Conservation (phyloP, 2,113 vertebrate genomes). For the Circaetus cinerascens region DNA sequence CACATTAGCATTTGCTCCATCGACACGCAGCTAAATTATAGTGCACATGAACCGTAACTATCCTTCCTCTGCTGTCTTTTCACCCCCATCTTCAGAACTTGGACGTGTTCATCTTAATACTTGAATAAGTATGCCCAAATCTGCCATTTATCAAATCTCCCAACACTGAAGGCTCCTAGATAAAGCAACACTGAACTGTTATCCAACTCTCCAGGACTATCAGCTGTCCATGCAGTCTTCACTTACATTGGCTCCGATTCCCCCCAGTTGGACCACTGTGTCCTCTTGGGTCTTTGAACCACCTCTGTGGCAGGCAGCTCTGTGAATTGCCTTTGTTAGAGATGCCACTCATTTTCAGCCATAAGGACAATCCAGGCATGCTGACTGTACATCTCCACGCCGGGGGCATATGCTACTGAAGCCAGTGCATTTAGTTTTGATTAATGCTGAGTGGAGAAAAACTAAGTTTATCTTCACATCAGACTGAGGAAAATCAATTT, state of each 20-base stretch:
- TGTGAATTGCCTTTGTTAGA: not conserved
- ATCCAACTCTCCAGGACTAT: not conserved
- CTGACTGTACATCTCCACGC: not conserved
- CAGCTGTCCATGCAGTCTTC: not conserved
- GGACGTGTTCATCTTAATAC: not conserved
- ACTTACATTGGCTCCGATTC: not conserved
- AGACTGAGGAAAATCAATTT: not conserved
- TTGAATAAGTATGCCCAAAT: not conserved
- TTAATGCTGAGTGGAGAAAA: not conserved
- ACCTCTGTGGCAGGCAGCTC: not conserved
- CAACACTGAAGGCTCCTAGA: not conserved
- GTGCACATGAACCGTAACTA: rapidly evolving
- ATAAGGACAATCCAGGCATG: not conserved
- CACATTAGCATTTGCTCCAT: not conserved
- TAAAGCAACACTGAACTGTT: not conserved
- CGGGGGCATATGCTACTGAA: not conserved
- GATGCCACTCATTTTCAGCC: not conserved
- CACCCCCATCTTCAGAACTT: not conserved
- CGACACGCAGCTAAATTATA: not conserved
- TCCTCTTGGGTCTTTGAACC: not conserved
- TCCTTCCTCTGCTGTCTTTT: not conserved
- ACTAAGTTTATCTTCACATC: not conserved
- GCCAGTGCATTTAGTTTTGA: not conserved
- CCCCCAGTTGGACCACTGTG: not conserved
- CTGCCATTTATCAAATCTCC: not conserved